phyloP scores from a whole-genome alignment of 2,113 vertebrate species.

The Phaethon lepturus region DNA sequence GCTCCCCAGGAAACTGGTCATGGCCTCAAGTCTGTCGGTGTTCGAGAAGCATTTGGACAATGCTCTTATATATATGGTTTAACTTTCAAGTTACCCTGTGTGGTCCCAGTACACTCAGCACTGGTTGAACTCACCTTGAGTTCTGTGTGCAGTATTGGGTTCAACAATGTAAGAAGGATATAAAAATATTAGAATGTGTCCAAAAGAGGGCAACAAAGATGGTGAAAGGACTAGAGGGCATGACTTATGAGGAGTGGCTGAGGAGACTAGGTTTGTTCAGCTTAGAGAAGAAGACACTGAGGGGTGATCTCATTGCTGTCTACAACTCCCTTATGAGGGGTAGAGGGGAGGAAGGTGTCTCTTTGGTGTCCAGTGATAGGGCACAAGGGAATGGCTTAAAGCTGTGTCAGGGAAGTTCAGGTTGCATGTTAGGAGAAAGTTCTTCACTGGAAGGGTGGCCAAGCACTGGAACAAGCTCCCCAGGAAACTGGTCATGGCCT shows the following conservation, averaged over 20 bases:
- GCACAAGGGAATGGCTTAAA: not conserved
- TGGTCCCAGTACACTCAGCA: not conserved
- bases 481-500: accelerated
- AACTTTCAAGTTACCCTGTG: not conserved
- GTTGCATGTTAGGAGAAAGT: not conserved
- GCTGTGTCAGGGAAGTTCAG: not conserved
- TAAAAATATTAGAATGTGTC: not conserved
- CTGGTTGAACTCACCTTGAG: not conserved
- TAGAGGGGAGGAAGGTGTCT: not conserved
- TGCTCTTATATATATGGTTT: not conserved
- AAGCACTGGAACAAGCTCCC: not conserved
- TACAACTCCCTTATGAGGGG: not conserved
- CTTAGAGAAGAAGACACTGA: not conserved
- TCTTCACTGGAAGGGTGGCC: too few relatives aligned
- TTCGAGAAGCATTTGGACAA: not conserved
- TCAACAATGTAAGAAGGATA: not conserved
- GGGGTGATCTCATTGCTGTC: not conserved
- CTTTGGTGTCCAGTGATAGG: not conserved
- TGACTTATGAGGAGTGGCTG: not conserved
- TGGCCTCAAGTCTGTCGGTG: accelerated
- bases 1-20: not conserved
- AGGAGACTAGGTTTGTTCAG: not conserved
- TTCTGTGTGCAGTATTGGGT: not conserved
- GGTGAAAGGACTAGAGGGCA: not conserved
- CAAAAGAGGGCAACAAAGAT: not conserved